Evolutionary conservation across 1,140 invertebrate species (phyloP).

Genomic region (Holcopasites calliopsidis): DNA sequence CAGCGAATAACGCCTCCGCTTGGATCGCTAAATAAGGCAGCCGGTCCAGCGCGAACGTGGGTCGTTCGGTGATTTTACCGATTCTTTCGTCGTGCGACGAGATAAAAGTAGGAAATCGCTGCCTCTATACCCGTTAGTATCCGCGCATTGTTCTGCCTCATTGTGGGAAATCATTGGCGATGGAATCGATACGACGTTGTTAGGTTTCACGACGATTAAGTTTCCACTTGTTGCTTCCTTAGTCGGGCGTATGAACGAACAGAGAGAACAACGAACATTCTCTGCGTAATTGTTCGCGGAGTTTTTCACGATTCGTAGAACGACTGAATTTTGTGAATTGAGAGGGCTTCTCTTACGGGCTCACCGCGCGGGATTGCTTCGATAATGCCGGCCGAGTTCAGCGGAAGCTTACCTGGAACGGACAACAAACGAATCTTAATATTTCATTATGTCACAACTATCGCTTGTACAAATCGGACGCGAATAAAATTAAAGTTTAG

Average conservation of each 20-base stretch:
- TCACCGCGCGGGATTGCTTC: conserved; percentile 30
- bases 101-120: conserved; percentile 40
- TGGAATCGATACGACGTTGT: conserved; percentile 45
- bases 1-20: conserved; percentile 54
- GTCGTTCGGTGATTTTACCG: conserved; percentile 35
- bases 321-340: neutral
- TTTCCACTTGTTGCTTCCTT: neutral
- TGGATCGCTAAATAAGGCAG: conserved; percentile 49
- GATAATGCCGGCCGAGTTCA: neutral
- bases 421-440: conserved; percentile 1
- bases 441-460: too few species aligned
- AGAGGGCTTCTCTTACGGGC: neutral
- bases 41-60: conserved; percentile 42
- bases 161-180: conserved; percentile 45
- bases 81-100: conserved; percentile 29
- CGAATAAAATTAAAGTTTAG: neutral
- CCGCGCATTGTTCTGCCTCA: conserved; percentile 36
- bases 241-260: neutral
- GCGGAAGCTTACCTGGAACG: conserved; percentile 51
- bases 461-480: neutral
- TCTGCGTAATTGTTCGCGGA: neutral
- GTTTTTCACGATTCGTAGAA: neutral
- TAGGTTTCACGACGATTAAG: conserved; percentile 11
- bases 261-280: neutral
- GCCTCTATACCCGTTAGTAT: neutral